Evolutionary conservation across 2,797 vertebrate genomes (phyloP).

Genomic region (Alcedo quadribrachys): DNA sequence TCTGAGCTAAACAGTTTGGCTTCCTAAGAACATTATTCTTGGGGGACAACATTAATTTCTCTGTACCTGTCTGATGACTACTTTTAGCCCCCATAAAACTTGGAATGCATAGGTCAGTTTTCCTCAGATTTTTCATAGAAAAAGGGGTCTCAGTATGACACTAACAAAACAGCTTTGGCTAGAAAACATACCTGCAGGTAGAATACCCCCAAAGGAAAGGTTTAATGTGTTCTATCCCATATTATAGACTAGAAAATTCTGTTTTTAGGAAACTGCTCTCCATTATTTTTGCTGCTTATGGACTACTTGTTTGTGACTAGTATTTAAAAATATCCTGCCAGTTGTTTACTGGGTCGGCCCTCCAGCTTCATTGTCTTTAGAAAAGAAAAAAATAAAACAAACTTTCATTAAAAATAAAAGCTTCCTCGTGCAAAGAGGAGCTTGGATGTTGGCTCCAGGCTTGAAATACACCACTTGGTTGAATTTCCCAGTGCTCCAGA

Average conservation of each 20-base stretch:
- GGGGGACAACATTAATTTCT: neutral
- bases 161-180: neutral
- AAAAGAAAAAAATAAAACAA: neutral
- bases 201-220: neutral
- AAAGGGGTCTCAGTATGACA: neutral
- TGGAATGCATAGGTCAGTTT: neutral
- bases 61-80: neutral
- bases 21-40: neutral
- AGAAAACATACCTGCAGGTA: neutral
- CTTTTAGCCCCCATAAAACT: neutral
- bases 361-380: conserved; percentile 47
- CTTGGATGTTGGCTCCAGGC: conserved; percentile 15
- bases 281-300: conserved; percentile 13
- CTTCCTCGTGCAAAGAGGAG: conserved; percentile 41
- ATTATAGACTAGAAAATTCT: neutral
- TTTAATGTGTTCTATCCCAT: neutral
- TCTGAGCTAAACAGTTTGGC: neutral
- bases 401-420: conserved; percentile 41
- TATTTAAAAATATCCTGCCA: conserved; percentile 48
- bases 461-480: conserved; percentile 36
- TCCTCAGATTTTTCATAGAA: neutral
- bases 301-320: conserved; percentile 10
- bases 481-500: conserved; percentile 21
- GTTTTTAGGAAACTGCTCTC: neutral
- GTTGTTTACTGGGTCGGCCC: conserved; percentile 46